Percentiles rank a stretch among this genome's conserved stretches.
These are phyloP conservation scores for Drosophila mayaguana DNA, from an alignment of 2,888 invertebrate genomes.

Conservation along the genomic window DNA sequence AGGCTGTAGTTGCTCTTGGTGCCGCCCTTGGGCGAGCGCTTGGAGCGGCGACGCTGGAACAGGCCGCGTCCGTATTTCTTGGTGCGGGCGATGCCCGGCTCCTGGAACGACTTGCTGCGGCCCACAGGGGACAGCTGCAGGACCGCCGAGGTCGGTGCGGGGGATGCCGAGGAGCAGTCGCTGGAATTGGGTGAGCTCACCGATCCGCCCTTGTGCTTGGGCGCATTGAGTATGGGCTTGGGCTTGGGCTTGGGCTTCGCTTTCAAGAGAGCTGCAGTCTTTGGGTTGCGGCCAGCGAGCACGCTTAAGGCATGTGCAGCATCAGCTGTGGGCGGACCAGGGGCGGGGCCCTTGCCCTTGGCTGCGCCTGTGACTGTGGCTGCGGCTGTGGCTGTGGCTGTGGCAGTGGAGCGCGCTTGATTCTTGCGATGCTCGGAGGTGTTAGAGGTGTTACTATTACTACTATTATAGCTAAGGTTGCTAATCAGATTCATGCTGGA, in stretches of 20 bases:
- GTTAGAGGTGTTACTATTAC: constrained; percentile 85
- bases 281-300: constrained; percentile 63
- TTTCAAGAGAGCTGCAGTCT: constrained; percentile 80
- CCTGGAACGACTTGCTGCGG: constrained; percentile 85
- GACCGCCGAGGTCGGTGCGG: constrained; percentile 63
- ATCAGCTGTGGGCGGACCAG: constrained; percentile 21
- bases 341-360: constrained; percentile 19
- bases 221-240: constrained; percentile 69
- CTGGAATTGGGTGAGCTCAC: constrained; percentile 83
- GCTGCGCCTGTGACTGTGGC: constrained; percentile 42
- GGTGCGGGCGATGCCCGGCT: constrained; percentile 77
- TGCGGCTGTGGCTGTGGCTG: constrained; percentile 36
- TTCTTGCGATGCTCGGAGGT: constrained; percentile 69
- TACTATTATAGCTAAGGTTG: constrained; percentile 85
- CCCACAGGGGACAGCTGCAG: constrained; percentile 76
- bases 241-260: constrained; percentile 68
- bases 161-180: constrained; percentile 80
- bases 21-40: constrained; percentile 71
- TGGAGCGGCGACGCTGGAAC: constrained; percentile 83
- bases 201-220: constrained; percentile 73
- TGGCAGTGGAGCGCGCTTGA: constrained; percentile 35
- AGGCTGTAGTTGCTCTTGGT: constrained; percentile 82
- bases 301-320: constrained; percentile 56
- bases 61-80: constrained; percentile 82
- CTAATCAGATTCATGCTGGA: constrained; percentile 84